Evolutionary conservation across 1,140 invertebrate genomes (phyloP), one percentile per base, ranked within the genome.

Genomic region (Drosophila mayri): DNA sequence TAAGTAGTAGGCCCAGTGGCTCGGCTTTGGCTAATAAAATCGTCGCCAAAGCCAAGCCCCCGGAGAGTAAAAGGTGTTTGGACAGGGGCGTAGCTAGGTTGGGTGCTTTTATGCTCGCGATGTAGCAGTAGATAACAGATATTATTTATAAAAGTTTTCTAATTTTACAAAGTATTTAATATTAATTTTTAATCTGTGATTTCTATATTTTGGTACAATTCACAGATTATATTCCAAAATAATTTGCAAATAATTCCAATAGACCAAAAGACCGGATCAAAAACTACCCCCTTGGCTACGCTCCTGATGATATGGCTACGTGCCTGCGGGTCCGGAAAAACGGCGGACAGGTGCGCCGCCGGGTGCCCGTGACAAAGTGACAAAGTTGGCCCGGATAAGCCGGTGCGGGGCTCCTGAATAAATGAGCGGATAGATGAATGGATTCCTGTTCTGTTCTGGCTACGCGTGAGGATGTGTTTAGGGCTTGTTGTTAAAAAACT

Each of bases 1-100:
- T 88, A 91, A 91, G 88, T 91, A 91, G 88, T 91, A 91, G 88
- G 88, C 88, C 76, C 81, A 82, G 66, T 63, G 81, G 50, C 77
- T 77, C 68, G 80, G 47, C 85, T 88, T 88, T 84, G 85, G 66
- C 85, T 88, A 88, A 88, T 88, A 88, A 88, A 88, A 88, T 88
- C 83, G 85, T 88, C 85, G 85, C 74, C 47, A 70, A 67, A 70
- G 63, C 62, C 66, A 66, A 70, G 67, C 62, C 66, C 66, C 66
- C 18, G 18, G 61, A 28, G 60, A 67, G 66, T 66, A 38, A n/a
- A 32, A 44, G 62, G 66, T 54, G 66, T 22, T 44, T 44, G 50
- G 62, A 18, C 57, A 63, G 47, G 35, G 43, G 35, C 76, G 62
- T 12, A 35, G 22, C 12, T 37, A 54, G 18, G 30, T 22, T 22